Evolutionary conservation across 2,797 vertebrate genomes (phyloP), one percentile per base, ranked within the genome.

Genomic region (Cheracebus regulus): DNA sequence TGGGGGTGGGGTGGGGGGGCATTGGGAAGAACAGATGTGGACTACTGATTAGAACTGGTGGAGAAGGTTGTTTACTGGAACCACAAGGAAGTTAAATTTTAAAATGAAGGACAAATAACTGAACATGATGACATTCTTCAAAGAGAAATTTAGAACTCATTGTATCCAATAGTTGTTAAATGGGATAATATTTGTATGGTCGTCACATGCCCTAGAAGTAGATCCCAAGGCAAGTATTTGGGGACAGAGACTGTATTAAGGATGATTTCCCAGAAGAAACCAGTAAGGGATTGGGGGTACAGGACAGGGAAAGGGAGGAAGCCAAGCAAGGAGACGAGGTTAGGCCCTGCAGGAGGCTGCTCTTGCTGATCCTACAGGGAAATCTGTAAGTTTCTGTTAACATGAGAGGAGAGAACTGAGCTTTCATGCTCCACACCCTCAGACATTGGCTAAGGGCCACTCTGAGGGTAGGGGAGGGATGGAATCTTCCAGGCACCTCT

Each of bases 391-490:
- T 52, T 28, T 57, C 58, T 50, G 55, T 88, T 57, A 36, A 12
- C 55, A 50, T 73, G 73, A 91, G 17, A 36, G 19, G 3, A 39
- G 61, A 48, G 50, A 19, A 20, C 36, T 7, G 30, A 39, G 4
- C 52, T 82, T 73, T 52, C n/a, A 9, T 75, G 84, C 55, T 48
- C 55, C 30, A 20, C 46, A 2, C 1, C 28, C 57, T 10, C 48
- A 84, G 61, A 84, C 86, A 9, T 6, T 82, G 80, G 44, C 75
- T 44, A 5, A 46, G 88, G 87, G 67, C 75, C 55, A 36, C 39
- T 81, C 13, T 0, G 19, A 7, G 26, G 6, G 1, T 4, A 4
- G 3, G 9, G 76, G 22, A 50, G 46, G 80, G 13, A 4, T 11
- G 41, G 15, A 1, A 12, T 7, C 61, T 88, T 33, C 70, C 36